Evolutionary conservation across 2,888 invertebrate genomes (phyloP).

Genomic region (Caenorhabditis sulstoni): DNA sequence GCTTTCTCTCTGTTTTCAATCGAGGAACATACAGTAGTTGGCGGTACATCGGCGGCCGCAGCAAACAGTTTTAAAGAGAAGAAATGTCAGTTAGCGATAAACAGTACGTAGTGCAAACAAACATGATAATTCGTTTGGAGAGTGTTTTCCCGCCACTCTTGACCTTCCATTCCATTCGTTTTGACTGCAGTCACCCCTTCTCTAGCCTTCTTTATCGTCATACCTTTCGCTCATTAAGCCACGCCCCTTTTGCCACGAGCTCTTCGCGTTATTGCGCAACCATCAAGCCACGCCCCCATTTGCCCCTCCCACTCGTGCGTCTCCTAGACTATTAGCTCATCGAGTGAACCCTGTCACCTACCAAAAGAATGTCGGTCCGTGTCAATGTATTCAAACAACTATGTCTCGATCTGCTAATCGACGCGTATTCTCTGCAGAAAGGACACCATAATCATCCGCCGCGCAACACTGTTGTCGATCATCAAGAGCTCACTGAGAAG

Average conservation of each 20-base stretch:
- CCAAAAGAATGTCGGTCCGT: slow-evolving; percentile 25
- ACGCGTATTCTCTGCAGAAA: slow-evolving; percentile 56
- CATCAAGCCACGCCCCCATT: neutral
- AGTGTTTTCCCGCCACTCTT: slow-evolving; percentile 23
- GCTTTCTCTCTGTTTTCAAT: neutral
- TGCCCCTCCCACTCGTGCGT: slow-evolving; percentile 9
- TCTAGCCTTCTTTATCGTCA: neutral
- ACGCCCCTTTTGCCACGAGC: slow-evolving; percentile 30
- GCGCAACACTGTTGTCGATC: slow-evolving; percentile 55
- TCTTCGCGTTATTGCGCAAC: neutral
- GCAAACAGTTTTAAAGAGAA: slow-evolving; percentile 21
- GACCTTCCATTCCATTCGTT: slow-evolving; percentile 8
- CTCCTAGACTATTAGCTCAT: neutral
- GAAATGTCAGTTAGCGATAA: slow-evolving; percentile 25
- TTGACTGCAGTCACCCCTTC: neutral
- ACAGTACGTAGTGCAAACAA: slow-evolving; percentile 45
- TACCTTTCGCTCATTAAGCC: slow-evolving; percentile 1
- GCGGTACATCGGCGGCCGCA: neutral
- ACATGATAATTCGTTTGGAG: slow-evolving; percentile 40
- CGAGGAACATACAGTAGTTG: slow-evolving; percentile 25
- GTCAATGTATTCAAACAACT: slow-evolving; percentile 30
- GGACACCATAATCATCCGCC: slow-evolving; percentile 24
- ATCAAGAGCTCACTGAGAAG: slow-evolving; percentile 66
- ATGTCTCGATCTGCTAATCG: slow-evolving; percentile 25
- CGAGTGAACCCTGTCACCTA: neutral